Evolutionary conservation across 2,113 vertebrate species (phyloP).

Genomic region (Nesogale talazaci): DNA sequence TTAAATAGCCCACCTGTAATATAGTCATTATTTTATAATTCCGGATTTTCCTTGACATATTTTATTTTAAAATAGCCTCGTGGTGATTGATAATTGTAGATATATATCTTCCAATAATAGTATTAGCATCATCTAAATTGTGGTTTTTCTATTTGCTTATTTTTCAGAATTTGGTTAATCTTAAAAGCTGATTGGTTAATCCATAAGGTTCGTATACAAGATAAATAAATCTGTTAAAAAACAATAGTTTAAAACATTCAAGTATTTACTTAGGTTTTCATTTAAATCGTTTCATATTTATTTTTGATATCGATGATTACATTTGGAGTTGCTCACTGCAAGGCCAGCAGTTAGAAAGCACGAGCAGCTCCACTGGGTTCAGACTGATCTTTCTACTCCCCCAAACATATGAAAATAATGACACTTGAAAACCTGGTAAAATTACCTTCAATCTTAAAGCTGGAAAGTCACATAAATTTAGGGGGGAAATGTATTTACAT

Average conservation of each 20-base stretch:
- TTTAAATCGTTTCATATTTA: not conserved
- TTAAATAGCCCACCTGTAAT: not conserved
- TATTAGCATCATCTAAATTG: not conserved
- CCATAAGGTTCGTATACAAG: not conserved
- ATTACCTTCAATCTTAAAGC: no score
- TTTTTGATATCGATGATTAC: no score
- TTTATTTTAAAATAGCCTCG: constrained; percentile 16
- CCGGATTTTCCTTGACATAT: not conserved
- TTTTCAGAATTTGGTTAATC: not conserved
- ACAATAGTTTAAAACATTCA: not conserved
- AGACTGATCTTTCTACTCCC: no score
- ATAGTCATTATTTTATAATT: not conserved
- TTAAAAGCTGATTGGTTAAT: not conserved
- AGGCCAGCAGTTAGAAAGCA: no score
- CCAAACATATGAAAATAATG: no score
- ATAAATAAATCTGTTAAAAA: no score
- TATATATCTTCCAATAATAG: not conserved
- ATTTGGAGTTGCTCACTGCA: no score
- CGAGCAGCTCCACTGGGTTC: no score
- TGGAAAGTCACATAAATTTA: no score
- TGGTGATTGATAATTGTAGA: not conserved
- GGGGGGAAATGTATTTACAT: no score
- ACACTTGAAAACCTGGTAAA: no score
- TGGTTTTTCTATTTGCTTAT: not conserved
- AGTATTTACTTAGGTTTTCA: not conserved